Evolutionary conservation across 2,888 invertebrate genomes (phyloP).

Genomic region (Asteroscopus sphinx): DNA sequence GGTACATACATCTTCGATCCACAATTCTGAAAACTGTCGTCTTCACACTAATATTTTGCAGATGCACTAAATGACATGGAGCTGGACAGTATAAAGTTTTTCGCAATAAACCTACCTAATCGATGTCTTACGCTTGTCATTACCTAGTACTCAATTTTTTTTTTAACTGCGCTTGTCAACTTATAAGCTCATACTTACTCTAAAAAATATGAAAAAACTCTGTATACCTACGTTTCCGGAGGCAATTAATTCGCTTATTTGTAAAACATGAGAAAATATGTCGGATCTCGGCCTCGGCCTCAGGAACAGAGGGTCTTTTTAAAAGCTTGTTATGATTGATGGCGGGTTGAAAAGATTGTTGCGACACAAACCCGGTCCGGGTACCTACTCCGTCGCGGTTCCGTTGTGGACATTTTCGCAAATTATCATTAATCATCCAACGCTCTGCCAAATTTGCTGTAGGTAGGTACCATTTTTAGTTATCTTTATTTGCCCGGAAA

Average conservation of each 20-base stretch:
- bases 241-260: constrained; percentile 51
- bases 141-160: too few relatives aligned
- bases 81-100: background rate
- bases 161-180: background rate
- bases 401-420: constrained; percentile 50
- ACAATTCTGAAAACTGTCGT: background rate
- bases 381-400: constrained; percentile 13
- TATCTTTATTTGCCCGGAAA: constrained; percentile 28
- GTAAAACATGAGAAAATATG: constrained; percentile 56
- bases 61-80: background rate
- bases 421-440: constrained; percentile 68
- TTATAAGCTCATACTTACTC: background rate
- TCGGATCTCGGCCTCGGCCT: constrained; percentile 33
- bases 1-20: too few relatives aligned
- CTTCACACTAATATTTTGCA: background rate
- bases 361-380: constrained; percentile 17
- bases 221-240: background rate
- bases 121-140: too few relatives aligned
- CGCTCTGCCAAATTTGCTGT: constrained; percentile 63
- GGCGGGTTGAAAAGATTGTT: constrained; percentile 59
- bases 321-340: constrained; percentile 70
- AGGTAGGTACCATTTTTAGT: constrained; percentile 26
- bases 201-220: constrained; percentile 2
- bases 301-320: constrained; percentile 53
- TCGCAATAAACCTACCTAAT: background rate